phyloP scores from a whole-genome alignment of 1,140 invertebrate species.

The Drosophila guanche region DNA sequence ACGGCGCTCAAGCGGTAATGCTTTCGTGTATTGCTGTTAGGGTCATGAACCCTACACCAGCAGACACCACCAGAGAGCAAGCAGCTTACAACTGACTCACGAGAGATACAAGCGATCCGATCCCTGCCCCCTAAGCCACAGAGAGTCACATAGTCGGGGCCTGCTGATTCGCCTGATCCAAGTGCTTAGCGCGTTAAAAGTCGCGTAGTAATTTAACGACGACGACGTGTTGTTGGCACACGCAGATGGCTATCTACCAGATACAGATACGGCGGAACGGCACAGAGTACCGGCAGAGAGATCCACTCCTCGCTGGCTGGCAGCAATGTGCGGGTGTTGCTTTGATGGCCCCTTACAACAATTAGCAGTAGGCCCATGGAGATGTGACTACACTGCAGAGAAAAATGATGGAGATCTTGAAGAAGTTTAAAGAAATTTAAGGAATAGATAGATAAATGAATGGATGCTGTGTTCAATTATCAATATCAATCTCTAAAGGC shows the following conservation, averaged over 20 bases:
- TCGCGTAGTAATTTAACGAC: slow-evolving; percentile 79
- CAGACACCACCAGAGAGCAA: neutral
- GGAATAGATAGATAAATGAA: too few relatives aligned
- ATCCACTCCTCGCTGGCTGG: neutral
- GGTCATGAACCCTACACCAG: slow-evolving; percentile 60
- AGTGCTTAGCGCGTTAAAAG: slow-evolving; percentile 76
- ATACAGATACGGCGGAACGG: slow-evolving; percentile 51
- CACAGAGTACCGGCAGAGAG: slow-evolving; percentile 1
- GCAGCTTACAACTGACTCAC: slow-evolving; percentile 23
- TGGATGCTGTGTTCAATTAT: too few relatives aligned
- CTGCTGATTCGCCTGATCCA: slow-evolving; percentile 33
- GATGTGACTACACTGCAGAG: slow-evolving; percentile 16
- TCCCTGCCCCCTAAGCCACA: slow-evolving; percentile 13
- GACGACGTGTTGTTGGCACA: slow-evolving; percentile 71
- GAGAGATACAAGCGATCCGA: neutral
- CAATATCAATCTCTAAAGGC: too few relatives aligned
- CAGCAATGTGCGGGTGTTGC: slow-evolving; percentile 68
- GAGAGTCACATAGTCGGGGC: slow-evolving; percentile 1
- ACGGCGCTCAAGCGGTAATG: slow-evolving; percentile 21
- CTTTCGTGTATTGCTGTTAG: slow-evolving; percentile 41
- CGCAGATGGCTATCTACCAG: slow-evolving; percentile 69
- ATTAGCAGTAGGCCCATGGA: slow-evolving; percentile 48
- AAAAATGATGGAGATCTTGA: neutral
- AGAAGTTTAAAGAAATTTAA: too few relatives aligned
- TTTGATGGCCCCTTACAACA: slow-evolving; percentile 52